Percentiles rank a stretch among this genome's conserved stretches.
phyloP scores from a whole-genome alignment of 2,113 vertebrate species.

The Taxidea taxus region DNA sequence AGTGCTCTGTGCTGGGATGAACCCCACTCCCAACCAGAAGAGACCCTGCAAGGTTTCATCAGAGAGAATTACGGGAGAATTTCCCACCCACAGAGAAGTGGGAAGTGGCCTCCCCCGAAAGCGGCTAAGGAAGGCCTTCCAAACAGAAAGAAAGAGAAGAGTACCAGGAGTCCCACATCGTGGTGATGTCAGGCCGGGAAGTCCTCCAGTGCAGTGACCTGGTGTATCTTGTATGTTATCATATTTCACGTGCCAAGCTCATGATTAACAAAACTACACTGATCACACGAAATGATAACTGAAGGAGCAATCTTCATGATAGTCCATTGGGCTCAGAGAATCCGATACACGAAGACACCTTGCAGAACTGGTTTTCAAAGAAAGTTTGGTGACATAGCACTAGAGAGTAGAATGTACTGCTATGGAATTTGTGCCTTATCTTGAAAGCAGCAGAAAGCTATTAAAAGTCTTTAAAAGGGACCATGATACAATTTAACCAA shows the following conservation, averaged over 20 bases:
- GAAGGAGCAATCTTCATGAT: not conserved
- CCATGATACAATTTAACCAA: not conserved
- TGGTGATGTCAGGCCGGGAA: not conserved
- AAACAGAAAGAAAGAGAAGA: not conserved
- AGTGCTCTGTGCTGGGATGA: not conserved
- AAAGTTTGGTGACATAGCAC: not conserved
- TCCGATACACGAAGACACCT: not conserved
- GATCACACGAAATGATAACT: not conserved
- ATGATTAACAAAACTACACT: not conserved
- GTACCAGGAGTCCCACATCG: not conserved
- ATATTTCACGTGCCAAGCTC: not conserved
- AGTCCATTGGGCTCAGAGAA: not conserved
- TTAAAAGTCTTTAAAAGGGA: not conserved
- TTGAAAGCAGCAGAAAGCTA: not conserved
- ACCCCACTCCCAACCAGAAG: not conserved
- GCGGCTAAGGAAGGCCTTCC: not conserved
- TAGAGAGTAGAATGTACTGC: not conserved
- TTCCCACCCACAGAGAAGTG: not conserved
- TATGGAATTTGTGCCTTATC: not conserved
- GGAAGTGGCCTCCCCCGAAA: not conserved
- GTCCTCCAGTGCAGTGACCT: rapidly evolving
- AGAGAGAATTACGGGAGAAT: not conserved
- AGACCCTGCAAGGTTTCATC: not conserved
- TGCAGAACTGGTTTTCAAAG: not conserved
- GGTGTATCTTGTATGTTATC: not conserved